A percentile compares a stretch with the other conserved stretches of the same genome.
Conservation (phyloP, 2,113 vertebrate genomes). For the Pandion haliaetus region DNA sequence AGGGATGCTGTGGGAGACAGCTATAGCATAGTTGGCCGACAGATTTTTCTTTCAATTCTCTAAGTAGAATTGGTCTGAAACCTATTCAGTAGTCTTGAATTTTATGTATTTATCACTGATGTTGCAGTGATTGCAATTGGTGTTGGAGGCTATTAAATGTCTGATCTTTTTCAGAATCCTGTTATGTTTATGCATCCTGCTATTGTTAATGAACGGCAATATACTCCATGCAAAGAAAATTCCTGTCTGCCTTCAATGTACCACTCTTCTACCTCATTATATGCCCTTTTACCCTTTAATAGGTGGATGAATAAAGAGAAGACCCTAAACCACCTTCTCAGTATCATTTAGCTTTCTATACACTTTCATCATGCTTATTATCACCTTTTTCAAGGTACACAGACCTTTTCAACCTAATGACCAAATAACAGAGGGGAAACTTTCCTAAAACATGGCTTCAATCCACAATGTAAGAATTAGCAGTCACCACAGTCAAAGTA, state of each 20-base stretch:
- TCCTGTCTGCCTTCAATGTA: not conserved
- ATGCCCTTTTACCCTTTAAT: not conserved
- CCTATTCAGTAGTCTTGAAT: not conserved
- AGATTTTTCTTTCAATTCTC: not conserved
- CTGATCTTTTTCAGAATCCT: not conserved
- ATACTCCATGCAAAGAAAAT: not conserved
- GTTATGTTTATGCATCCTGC: not conserved
- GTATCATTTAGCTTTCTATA: not conserved
- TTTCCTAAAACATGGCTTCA: not conserved
- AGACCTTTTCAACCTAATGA: not conserved
- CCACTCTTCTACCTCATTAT: not conserved
- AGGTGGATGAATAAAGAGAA: not conserved
- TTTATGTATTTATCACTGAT: not conserved
- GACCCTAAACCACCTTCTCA: not conserved
- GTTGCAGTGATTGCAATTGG: not conserved
- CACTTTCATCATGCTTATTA: not conserved
- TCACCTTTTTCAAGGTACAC: not conserved
- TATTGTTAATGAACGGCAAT: not conserved
- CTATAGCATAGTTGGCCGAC: not conserved
- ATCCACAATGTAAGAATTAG: not conserved
- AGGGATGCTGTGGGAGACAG: not conserved
- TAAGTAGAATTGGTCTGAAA: not conserved
- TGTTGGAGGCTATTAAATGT: not conserved
- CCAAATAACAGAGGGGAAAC: not conserved
- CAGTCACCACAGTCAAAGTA: not conserved